phyloP scores from a whole-genome alignment of 2,113 vertebrate species.

The Ornithorhynchus anatinus region DNA sequence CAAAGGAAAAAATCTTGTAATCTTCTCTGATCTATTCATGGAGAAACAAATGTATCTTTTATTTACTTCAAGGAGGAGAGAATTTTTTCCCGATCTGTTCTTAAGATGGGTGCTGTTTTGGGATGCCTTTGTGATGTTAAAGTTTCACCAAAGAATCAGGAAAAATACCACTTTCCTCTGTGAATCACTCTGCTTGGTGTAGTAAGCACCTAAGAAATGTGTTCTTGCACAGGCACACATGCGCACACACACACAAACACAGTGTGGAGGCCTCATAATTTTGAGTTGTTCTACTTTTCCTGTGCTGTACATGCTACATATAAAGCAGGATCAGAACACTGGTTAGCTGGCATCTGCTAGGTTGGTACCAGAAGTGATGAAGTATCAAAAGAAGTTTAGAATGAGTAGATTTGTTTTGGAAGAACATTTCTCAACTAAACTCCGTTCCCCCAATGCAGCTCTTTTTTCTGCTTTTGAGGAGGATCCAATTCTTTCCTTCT shows the following conservation, averaged over 20 bases:
- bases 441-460: neutral
- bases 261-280: no score
- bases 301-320: constrained; percentile 6
- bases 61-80: neutral
- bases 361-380: constrained; percentile 19
- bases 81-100: constrained; percentile 18
- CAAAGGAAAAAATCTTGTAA: constrained; percentile 3
- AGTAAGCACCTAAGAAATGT: no score
- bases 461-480: neutral
- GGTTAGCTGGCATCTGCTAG: constrained; percentile 6
- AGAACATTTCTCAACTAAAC: no score
- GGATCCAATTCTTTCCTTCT: neutral
- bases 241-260: no score
- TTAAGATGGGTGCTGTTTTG: constrained; percentile 22
- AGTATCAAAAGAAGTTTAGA: neutral
- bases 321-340: constrained; percentile 5
- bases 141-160: neutral
- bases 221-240: no score
- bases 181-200: constrained; percentile 6
- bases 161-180: constrained; percentile 5
- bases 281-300: no score
- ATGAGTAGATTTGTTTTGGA: constrained; percentile 6
- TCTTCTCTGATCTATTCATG: neutral
- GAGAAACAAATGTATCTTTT: constrained; percentile 19
- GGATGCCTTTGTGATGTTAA: constrained; percentile 13